Base-by-base conservation (phyloP, 2,888 invertebrate species). In the Temnothorax rugatulus region DNA sequence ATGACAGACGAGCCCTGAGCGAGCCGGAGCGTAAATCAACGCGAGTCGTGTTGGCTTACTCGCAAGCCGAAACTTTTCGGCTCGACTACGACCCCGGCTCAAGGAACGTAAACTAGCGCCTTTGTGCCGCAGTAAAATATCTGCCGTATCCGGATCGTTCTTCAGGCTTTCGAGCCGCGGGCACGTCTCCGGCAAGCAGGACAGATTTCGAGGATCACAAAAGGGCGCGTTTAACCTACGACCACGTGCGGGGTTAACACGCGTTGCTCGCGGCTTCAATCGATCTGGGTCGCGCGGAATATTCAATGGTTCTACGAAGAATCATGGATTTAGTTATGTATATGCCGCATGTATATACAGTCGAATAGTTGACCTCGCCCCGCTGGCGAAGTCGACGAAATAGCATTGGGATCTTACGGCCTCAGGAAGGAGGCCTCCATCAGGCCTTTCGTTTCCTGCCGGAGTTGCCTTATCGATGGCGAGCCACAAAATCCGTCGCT, bases 151-250 rank as follows among this genome's bases (percentile, higher is more conserved):
- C 77, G 69, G 54, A 77, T 69, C 54, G 41, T 41, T 41, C 29
- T 41, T n/a, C 18, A n/a, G 69, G 41, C 69, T 68, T 68, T 68
- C 44, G 79, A 71, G 57, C 50, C 41, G 59, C 68, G 75, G 50
- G 50, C 61, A 29, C 66, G 50, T 63, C 71, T 34, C 50, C 44
- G 25, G 57, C 52, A 64, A 69, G 21, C 34, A 77, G 75, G 81
- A 82, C 82, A 83, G 77, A 84, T 89, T 76, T 89, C 83, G 82
- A 44, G 77, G 81, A 74, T 68, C 44, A 82, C 82, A 83, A 84
- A 81, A 84, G 81, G 71, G 57, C 68, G 71, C 79, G 64, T 82
- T 89, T 76, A 82, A 84, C 86, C 87, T 77, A 71, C 21, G 21
- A 4, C 69, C 77, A 83, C 87, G 86, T 77, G 29, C 50, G 8